phyloP scores from a whole-genome alignment of 23 tunicate species.

The Botrylloides violaceus region DNA sequence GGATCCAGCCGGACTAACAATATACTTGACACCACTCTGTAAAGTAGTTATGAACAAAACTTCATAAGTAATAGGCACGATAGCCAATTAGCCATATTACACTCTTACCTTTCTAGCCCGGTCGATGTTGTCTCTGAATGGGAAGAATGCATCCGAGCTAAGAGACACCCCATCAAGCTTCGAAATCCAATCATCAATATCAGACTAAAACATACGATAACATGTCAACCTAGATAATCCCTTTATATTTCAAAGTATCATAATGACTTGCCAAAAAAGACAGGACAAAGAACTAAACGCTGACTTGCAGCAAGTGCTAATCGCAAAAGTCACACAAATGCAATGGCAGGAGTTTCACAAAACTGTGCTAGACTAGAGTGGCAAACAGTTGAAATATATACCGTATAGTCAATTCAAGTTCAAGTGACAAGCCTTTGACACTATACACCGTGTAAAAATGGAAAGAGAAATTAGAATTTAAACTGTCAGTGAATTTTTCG shows the following conservation, averaged over 20 bases:
- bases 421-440: too few relatives aligned
- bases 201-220: conserved; percentile 31
- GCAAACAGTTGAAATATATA: too few relatives aligned
- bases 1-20: conserved; percentile 73
- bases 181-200: conserved; percentile 47
- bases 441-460: too few relatives aligned
- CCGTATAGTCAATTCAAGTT: too few relatives aligned
- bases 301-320: too few relatives aligned
- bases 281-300: not conserved
- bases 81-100: not conserved
- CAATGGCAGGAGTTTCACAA: too few relatives aligned
- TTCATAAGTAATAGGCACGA: not conserved
- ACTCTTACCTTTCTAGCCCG: conserved; percentile 50
- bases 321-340: too few relatives aligned
- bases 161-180: conserved; percentile 60
- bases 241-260: too few relatives aligned
- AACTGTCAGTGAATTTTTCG: too few relatives aligned
- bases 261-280: not conserved
- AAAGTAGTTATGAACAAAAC: not conserved
- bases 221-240: too few relatives aligned
- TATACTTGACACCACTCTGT: conserved; percentile 64
- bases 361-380: too few relatives aligned
- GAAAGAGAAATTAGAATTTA: too few relatives aligned
- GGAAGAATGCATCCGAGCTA: conserved; percentile 88
- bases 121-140: conserved; percentile 84